These are phyloP conservation scores for Paracanthobrama guichenoti DNA, from an alignment of 2,113 vertebrate genomes.

Conservation along the genomic window DNA sequence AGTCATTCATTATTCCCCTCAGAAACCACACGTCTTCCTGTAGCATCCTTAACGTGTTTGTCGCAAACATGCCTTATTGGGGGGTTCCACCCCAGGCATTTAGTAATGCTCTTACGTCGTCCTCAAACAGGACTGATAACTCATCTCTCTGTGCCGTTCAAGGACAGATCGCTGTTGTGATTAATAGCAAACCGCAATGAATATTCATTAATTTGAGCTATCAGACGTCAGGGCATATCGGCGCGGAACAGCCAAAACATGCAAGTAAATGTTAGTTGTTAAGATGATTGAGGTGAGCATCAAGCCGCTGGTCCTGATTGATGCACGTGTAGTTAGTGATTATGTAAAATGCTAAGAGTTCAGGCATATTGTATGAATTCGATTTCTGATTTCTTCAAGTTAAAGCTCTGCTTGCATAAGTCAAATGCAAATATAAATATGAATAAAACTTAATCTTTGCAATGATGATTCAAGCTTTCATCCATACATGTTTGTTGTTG, in stretches of 20 bases:
- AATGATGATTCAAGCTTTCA: neutral
- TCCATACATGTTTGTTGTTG: no score
- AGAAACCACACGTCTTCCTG: neutral
- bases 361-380: neutral
- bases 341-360: neutral
- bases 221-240: conserved; percentile 7
- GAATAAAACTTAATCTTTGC: neutral
- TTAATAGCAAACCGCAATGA: conserved; percentile 38
- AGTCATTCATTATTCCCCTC: conserved; percentile 33
- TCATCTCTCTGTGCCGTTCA: conserved; percentile 18
- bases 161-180: conserved; percentile 38
- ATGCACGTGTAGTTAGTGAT: neutral
- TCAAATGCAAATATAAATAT: neutral
- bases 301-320: neutral
- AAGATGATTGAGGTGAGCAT: conserved; percentile 15
- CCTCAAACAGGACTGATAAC: conserved; percentile 19
- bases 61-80: neutral
- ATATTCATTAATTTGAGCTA: conserved; percentile 25
- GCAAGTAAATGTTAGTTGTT: conserved; percentile 22
- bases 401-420: neutral
- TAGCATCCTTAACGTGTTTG: neutral
- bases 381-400: neutral
- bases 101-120: neutral
- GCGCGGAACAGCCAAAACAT: conserved; percentile 14
- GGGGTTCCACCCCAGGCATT: neutral